These are phyloP conservation scores for Cylas formicarius DNA, from an alignment of 1,140 invertebrate genomes.

Conservation along the genomic window DNA sequence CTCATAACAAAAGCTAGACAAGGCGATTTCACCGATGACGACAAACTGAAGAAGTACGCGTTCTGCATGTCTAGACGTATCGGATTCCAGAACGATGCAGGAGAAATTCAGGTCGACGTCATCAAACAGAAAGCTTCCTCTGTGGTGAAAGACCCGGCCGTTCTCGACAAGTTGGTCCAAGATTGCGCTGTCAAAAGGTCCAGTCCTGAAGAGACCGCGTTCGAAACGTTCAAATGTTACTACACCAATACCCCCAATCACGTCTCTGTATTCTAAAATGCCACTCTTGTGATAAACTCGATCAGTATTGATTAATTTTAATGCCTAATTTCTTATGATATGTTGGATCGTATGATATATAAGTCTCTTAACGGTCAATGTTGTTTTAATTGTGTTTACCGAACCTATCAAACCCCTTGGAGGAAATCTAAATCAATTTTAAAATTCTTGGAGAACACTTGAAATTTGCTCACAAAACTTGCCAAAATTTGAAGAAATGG, in stretches of 20 bases:
- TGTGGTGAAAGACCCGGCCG: slow-evolving; percentile 35
- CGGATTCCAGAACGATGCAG: slow-evolving; percentile 39
- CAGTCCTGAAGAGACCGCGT: slow-evolving; percentile 19
- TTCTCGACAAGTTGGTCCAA: slow-evolving; percentile 1
- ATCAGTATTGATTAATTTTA: too few species aligned
- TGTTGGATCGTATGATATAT: too few species aligned
- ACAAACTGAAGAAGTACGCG: slow-evolving; percentile 41
- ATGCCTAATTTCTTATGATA: too few species aligned
- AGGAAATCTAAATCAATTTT: too few species aligned
- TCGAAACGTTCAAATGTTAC: slow-evolving; percentile 17
- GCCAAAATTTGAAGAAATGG: too few species aligned
- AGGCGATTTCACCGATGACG: slow-evolving; percentile 37
- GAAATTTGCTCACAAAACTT: too few species aligned
- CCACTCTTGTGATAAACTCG: too few species aligned
- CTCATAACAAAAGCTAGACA: slow-evolving; percentile 13
- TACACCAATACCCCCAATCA: slow-evolving; percentile 19
- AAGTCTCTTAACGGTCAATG: too few species aligned
- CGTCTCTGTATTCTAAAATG: slow-evolving; percentile 14
- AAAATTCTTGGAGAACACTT: too few species aligned
- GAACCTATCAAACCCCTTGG: too few species aligned
- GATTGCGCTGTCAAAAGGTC: slow-evolving; percentile 11
- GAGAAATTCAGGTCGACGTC: slow-evolving; percentile 40
- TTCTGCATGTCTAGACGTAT: slow-evolving; percentile 44
- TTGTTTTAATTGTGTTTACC: too few species aligned
- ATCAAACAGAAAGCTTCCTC: slow-evolving; percentile 40